A percentile compares a stretch with the other conserved stretches of the same genome.
Evolutionary conservation across 2,797 vertebrate species (phyloP).

Genomic region (Chelidonichthys spinosus): DNA sequence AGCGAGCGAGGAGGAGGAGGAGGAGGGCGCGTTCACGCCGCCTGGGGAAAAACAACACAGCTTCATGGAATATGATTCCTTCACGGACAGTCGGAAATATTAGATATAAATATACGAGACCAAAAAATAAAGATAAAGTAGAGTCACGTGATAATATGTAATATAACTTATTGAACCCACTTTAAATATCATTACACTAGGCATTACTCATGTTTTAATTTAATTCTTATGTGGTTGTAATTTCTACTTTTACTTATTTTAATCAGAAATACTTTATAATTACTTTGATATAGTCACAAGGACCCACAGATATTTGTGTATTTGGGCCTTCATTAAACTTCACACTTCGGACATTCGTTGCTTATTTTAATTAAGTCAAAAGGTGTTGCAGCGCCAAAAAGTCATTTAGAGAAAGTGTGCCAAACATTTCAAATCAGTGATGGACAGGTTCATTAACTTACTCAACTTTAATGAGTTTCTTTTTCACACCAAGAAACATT

Average conservation of each 20-base stretch:
- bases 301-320: not conserved
- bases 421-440: not conserved
- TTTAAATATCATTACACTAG: no score
- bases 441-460: not conserved
- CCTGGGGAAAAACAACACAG: not conserved
- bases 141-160: no score
- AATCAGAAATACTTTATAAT: no score
- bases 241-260: no score
- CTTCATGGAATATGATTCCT: not conserved
- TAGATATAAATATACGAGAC: not conserved
- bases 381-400: not conserved
- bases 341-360: not conserved
- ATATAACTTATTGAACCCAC: no score
- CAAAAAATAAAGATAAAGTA: no score
- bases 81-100: not conserved
- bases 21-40: not conserved
- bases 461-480: not conserved
- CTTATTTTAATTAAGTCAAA: not conserved
- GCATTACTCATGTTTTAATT: no score
- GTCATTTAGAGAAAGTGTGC: not conserved
- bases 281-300: not conserved
- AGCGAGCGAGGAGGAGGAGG: constrained; percentile 37
- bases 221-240: no score
- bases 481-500: constrained; percentile 10
- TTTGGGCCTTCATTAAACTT: no score